Conservation (phyloP, 2,888 invertebrate genomes). For the Napeogenes sylphis region DNA sequence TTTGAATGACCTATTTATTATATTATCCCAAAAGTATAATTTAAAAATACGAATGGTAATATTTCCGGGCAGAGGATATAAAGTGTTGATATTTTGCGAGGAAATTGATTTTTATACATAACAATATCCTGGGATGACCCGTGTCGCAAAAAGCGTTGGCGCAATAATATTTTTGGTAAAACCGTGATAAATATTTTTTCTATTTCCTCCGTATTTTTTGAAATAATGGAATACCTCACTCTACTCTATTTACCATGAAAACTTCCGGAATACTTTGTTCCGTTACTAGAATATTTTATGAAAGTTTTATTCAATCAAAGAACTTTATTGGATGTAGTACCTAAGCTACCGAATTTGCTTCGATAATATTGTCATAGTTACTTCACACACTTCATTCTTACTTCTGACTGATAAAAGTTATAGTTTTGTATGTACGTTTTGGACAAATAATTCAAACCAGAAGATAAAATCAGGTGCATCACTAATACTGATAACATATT, state of each 20-base stretch:
- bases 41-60: conserved; percentile 2
- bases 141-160: conserved; percentile 4
- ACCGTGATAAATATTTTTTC: conserved; percentile 2
- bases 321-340: neutral
- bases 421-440: too few species aligned
- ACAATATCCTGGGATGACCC: conserved; percentile 6
- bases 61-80: neutral
- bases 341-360: neutral
- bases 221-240: neutral
- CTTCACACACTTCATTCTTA: too few species aligned
- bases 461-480: too few species aligned
- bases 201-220: neutral
- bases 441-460: too few species aligned
- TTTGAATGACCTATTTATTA: neutral
- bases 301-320: conserved; percentile 1
- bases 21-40: neutral
- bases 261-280: conserved; percentile 4
- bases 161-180: conserved; percentile 4
- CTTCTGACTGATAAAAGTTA: too few species aligned
- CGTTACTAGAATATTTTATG: conserved; percentile 1
- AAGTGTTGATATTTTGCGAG: conserved; percentile 2
- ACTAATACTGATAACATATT: too few species aligned
- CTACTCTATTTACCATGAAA: conserved; percentile 1
- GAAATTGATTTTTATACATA: conserved; percentile 4
- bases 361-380: neutral